Conservation (phyloP, 2,888 invertebrate species). For the Nomada hirtipes region DNA sequence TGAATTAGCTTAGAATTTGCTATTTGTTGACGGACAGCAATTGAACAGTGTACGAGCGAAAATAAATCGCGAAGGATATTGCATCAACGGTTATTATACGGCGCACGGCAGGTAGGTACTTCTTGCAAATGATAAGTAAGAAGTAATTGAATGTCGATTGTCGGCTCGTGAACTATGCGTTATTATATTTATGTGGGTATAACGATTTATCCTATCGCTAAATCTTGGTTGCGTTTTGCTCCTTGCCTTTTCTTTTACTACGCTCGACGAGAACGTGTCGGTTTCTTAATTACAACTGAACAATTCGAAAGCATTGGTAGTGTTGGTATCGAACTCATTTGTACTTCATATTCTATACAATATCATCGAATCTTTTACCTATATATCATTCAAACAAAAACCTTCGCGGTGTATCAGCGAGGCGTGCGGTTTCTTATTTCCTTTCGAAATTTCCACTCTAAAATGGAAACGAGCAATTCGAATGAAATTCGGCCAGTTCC, state of each 20-base stretch:
- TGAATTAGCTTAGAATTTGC: no score
- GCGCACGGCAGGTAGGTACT: background rate
- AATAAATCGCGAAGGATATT: background rate
- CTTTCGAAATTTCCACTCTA: slow-evolving; percentile 16
- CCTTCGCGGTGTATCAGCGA: background rate
- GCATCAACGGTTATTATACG: background rate
- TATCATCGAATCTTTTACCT: background rate
- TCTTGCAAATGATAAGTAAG: background rate
- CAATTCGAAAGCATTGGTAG: background rate
- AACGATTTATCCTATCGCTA: no score
- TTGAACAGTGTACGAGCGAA: no score
- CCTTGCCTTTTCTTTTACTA: background rate
- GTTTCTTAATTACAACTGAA: background rate
- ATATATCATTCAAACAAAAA: background rate
- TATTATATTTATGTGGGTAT: no score
- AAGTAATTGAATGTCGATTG: background rate
- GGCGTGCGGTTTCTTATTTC: background rate
- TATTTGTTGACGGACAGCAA: no score
- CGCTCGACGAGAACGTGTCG: background rate
- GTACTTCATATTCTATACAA: background rate
- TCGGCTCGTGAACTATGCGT: no score
- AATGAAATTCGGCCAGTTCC: slow-evolving; percentile 17
- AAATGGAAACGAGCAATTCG: slow-evolving; percentile 4
- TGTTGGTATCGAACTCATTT: no score
- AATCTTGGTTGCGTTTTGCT: no score